Conservation (phyloP, 2,888 invertebrate species). For the Hololepta plana region DNA sequence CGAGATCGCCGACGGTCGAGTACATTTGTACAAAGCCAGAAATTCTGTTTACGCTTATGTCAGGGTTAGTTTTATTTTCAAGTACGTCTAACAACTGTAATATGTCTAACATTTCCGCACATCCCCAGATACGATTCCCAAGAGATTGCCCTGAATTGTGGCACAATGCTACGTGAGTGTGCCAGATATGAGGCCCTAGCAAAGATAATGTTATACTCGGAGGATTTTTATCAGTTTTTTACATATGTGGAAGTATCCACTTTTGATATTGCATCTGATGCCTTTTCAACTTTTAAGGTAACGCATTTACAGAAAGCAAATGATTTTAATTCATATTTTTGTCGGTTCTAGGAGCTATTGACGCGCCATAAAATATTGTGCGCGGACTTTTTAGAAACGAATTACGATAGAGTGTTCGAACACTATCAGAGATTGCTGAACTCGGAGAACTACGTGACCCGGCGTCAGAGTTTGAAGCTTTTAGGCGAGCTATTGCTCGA, state of each 20-base stretch:
- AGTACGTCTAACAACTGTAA: not conserved
- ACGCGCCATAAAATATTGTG: constrained; percentile 90
- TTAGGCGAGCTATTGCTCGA: constrained; percentile 94
- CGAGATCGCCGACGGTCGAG: constrained; percentile 94
- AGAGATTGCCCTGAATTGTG: constrained; percentile 97
- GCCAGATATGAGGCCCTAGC: constrained; percentile 95
- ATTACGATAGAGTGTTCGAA: constrained; percentile 96
- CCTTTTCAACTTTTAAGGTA: constrained; percentile 99
- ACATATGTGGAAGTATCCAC: constrained; percentile 99
- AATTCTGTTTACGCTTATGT: constrained; percentile 90
- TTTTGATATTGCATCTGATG: constrained; percentile 99
- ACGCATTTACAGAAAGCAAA: constrained; percentile 5
- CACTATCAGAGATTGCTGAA: constrained; percentile 94
- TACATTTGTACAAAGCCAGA: constrained; percentile 96
- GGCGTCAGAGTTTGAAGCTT: constrained; percentile 94
- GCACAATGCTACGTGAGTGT: constrained; percentile 97
- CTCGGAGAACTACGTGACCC: constrained; percentile 98
- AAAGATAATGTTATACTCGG: constrained; percentile 94
- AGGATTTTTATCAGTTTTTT: constrained; percentile 99
- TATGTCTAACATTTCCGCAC: too few species aligned
- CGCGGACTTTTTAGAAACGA: constrained; percentile 95
- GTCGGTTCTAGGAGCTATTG: constrained; percentile 75
- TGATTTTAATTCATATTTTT: constrained; percentile 14
- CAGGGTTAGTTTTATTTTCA: constrained; percentile 45
- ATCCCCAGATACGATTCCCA: constrained; percentile 93